phyloP scores from a whole-genome alignment of 2,888 invertebrate species.

The Sthenelais limicola region DNA sequence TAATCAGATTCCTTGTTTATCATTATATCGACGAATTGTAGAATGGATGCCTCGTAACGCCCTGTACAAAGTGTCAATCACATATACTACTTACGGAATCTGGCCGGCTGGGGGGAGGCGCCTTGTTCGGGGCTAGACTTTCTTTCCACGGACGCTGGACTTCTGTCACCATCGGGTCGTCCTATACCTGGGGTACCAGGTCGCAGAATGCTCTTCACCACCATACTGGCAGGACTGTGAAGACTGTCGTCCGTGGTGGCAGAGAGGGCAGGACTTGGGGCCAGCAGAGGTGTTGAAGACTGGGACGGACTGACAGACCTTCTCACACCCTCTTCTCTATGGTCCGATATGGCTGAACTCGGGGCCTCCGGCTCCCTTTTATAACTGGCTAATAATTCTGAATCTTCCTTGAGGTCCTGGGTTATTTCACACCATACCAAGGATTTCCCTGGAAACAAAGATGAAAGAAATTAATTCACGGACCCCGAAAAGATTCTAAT shows the following conservation, averaged over 20 bases:
- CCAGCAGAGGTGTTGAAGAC: not conserved
- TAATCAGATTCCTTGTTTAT: too few species aligned
- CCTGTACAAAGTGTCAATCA: too few species aligned
- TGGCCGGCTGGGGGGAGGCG: constrained; percentile 10
- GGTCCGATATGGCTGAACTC: not conserved
- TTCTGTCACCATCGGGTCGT: not conserved
- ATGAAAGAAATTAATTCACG: constrained; percentile 1
- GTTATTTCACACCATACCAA: constrained; percentile 65
- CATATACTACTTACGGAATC: constrained; percentile 9
- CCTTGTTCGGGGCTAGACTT: constrained; percentile 5
- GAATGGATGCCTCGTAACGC: too few species aligned
- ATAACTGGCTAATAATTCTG: constrained; percentile 58
- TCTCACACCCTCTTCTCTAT: too few species aligned
- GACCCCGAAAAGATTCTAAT: too few species aligned
- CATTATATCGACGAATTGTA: too few species aligned
- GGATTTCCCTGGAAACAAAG: constrained; percentile 33
- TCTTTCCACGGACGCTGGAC: not conserved
- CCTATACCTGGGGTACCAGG: not conserved
- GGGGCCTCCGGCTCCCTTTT: not conserved
- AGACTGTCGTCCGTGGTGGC: not conserved
- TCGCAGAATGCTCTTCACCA: not conserved
- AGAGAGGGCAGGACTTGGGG: not conserved
- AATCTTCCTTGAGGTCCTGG: constrained; percentile 58
- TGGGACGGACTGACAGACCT: constrained; percentile 5
- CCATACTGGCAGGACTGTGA: not conserved